Conservation (phyloP, 2,888 invertebrate genomes). For the Bimastos eiseni region DNA sequence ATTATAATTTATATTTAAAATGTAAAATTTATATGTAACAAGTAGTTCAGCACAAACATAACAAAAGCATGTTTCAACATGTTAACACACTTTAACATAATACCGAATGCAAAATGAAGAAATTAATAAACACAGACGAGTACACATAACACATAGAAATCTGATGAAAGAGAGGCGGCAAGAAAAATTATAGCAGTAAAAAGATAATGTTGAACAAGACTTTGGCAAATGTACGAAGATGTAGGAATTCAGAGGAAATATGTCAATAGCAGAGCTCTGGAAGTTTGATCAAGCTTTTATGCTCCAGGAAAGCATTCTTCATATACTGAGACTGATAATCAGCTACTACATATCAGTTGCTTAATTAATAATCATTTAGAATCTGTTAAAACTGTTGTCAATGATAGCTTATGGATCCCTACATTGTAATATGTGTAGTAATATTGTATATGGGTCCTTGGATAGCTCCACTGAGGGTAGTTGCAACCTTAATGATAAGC, state of each 20-base stretch:
- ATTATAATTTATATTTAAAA: background rate
- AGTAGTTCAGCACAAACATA: background rate
- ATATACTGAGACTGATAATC: background rate
- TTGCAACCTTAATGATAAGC: background rate
- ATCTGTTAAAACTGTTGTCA: background rate
- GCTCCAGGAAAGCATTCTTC: background rate
- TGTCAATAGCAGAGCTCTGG: background rate
- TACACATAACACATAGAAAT: background rate
- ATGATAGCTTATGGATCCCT: background rate
- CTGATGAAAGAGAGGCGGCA: background rate
- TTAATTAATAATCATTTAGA: background rate
- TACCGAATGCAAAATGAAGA: background rate
- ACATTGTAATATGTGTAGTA: too few relatives aligned
- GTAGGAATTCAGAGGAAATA: background rate
- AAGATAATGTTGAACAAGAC: background rate
- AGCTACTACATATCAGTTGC: background rate
- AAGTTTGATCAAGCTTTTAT: background rate
- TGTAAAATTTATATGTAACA: background rate
- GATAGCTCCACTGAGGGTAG: background rate
- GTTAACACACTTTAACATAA: background rate
- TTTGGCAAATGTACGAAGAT: background rate
- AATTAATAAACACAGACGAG: background rate
- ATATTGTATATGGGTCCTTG: too few relatives aligned
- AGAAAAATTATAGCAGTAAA: background rate
- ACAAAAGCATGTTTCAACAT: background rate